Evolutionary conservation across 2,797 vertebrate genomes (phyloP), one percentile per base, ranked within the genome.

Genomic region (Pangasius krempfi): DNA sequence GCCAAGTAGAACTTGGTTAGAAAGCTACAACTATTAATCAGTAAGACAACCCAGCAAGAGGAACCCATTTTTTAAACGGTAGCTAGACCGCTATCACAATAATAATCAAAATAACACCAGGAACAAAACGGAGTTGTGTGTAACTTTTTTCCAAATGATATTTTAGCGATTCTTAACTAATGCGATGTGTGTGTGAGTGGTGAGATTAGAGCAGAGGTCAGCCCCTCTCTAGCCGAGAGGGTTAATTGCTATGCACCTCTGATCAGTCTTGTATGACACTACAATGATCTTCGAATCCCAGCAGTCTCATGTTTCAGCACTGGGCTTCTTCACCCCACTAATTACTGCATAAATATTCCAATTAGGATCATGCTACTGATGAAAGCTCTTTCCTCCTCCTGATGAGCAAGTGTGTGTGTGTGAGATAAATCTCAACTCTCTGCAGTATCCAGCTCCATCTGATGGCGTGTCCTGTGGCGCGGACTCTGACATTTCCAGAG

Each of bases 311-410:
- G 91, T 89, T 91, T 88, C 93, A 93, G 87, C 92, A 96, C 83
- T 91, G 92, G 94, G 94, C 94, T 92, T 92, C 91, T 93, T 96
- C 95, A 96, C 95, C 91, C 96, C 95, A 92, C 94, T 96, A 96
- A 97, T 98, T 97, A 96, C 96, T 92, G 95, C 94, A 96, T 96
- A 96, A 96, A 97, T 97, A 97, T 97, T 97, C 95, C 94, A 97
- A 97, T 97, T 95, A 96, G 96, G 91, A 93, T 93, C 92, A 92
- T 92, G 91, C 86, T 94, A 92, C 91, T 95, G 95, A 95, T 95
- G 95, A 96, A 93, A 88, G 92, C 89, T 93, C 93, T 94, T 94
- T 94, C 94, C 92, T 92, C 18, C 85, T 85, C 89, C 79, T 87
- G 87, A 89, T 91, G 90, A 82, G 75, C 80, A 76, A 86, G 80